phyloP scores from a whole-genome alignment of 2,113 vertebrate species.

The Anguilla rostrata region DNA sequence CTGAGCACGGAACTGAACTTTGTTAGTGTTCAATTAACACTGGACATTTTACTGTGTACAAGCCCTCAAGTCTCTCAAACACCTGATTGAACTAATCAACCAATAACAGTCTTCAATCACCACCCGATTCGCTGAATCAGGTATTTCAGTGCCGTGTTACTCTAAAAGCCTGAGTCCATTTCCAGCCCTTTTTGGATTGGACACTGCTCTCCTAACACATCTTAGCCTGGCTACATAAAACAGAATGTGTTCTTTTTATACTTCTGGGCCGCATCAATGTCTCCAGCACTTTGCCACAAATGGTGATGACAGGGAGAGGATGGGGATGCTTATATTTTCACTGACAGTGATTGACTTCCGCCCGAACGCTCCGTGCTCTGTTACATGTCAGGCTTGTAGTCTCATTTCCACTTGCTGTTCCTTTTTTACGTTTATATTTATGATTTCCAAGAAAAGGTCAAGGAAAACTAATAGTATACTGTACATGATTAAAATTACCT shows the following conservation, averaged over 20 bases:
- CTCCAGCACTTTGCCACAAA: constrained; percentile 34
- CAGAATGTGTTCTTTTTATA: constrained; percentile 34
- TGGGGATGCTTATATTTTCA: constrained; percentile 36
- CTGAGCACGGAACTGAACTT: too few species aligned
- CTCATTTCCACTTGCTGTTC: constrained; percentile 19
- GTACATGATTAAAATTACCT: constrained; percentile 29
- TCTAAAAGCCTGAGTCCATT: too few species aligned
- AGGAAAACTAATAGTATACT: constrained; percentile 28
- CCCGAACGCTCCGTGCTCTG: constrained; percentile 39
- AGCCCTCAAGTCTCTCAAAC: too few species aligned
- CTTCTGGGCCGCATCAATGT: constrained; percentile 30
- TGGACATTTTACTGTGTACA: too few species aligned
- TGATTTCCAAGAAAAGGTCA: constrained; percentile 29
- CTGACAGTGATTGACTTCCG: constrained; percentile 44
- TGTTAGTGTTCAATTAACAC: too few species aligned
- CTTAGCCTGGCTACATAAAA: constrained; percentile 29
- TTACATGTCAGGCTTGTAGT: constrained; percentile 14
- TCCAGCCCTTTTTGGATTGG: too few species aligned
- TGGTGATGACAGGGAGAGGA: constrained; percentile 40
- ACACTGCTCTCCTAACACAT: not conserved
- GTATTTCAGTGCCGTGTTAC: too few species aligned
- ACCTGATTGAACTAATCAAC: too few species aligned
- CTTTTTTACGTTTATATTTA: constrained; percentile 37
- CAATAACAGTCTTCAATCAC: too few species aligned
- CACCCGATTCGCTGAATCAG: too few species aligned